Evolutionary conservation across 64 coral and sea anemone genomes (phyloP), one percentile per base, ranked within the genome.

Genomic region (Montipora efflorescens): DNA sequence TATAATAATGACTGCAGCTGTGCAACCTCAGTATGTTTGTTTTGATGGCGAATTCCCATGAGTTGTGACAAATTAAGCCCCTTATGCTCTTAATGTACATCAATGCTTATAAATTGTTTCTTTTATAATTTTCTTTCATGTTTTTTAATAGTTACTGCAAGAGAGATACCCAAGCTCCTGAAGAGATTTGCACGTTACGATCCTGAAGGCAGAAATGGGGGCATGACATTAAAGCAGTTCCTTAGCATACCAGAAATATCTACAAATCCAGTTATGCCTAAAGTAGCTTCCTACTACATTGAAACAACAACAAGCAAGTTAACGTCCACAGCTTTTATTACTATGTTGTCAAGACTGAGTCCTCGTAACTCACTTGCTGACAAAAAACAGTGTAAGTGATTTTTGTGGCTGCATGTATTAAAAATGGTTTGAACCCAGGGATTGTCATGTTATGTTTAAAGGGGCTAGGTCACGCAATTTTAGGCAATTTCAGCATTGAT

Each of bases 211-310:
- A 68, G 46, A 77, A 76, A 81, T 67, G 53, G 67, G 9, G 53
- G 67, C 5, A 81, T 93, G 44, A 59, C 83, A 58, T 45, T 93
- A 2, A 74, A 93, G 53, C 20, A 87, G 20, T 88, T 93, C 76
- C 51, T 93, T 15, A 77, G 47, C 45, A 88, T 93, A 78, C 92
- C 91, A 59, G 92, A 93, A 50, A 68, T 93, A 57, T 93, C 91
- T 44, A 87, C 83, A 9, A 87, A 80, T n/a, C 84, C 83, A 55
- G 73, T 93, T 15, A 93, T 93, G 92, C 59, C 76, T 4, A 93
- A 93, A 73, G 76, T 93, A 15, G 84, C 75, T 18, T 79, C 45
- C 2, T 10, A 23, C 1, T 88, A 88, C 45, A 58, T 93, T 75
- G 92, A 88, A 58, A 66, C 59, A 45, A 70, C 48, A 58, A 88